Base-by-base conservation (phyloP, 2,797 vertebrate species). In the Sitta carolinensis region DNA sequence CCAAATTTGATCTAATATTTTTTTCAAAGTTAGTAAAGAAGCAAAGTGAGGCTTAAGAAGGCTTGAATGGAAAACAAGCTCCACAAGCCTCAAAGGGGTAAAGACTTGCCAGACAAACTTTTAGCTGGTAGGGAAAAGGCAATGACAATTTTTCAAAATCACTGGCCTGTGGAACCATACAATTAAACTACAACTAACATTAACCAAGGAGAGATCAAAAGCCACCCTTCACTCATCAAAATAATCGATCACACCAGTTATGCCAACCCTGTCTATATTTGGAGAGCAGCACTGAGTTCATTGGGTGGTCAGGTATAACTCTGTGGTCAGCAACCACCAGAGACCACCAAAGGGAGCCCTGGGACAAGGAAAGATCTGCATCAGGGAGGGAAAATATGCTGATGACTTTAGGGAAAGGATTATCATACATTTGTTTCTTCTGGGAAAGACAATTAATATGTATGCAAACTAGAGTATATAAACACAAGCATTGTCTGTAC, bases 261-360 rank as follows among this genome's bases (percentile, higher is more conserved):
- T 61, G 29, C n/a, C 29, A 54, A 12, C 19, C 21, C 29, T 47
- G 25, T 68, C 29, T 29, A 2, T 8, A 21, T 61, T 47, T 76
- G 29, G 47, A 40, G 54, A 52, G 72, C 0, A 85, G n/a, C 55
- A 47, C 29, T 54, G 72, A 61, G n/a, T 16, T 68, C 48, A 17
- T 20, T 0, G 2, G 29, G 13, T 45, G 40, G 40, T 45, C 63
- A 76, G 47, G 29, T 29, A 2, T 7, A 61, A 40, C n/a, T 84
- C 38, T 38, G 47, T 45, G 83, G 47, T 54, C 48, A 61, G 48
- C 73, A 85, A 40, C 29, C 29, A n/a, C 63, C 30, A 40, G 29
- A 63, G 29, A 23, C 8, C 50, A n/a, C 23, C 0, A 0, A 50
- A 61, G 47, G 29, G 25, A 47, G 19, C 27, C 2, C 9, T 0